phyloP scores from a whole-genome alignment of 2,888 invertebrate species.

The Epicampocera succincta region DNA sequence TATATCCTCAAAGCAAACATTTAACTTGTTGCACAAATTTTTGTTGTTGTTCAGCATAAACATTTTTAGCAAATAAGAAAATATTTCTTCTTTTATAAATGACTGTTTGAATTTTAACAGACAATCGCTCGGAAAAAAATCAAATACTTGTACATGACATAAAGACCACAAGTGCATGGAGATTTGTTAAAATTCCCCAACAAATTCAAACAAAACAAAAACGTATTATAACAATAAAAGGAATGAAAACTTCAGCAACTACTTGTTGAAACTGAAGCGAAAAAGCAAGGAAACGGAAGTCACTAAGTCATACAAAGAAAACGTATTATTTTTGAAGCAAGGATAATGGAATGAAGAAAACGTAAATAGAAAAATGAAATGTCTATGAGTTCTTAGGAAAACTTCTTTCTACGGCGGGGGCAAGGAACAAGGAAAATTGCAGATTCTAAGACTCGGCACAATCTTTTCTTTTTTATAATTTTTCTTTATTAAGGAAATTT shows the following conservation, averaged over 20 bases:
- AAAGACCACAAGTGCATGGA: conserved; percentile 66
- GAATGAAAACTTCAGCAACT: conserved; percentile 55
- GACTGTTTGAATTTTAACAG: conserved; percentile 57
- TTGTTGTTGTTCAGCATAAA: not conserved
- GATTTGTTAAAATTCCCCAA: conserved; percentile 59
- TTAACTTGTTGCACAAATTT: too few relatives aligned
- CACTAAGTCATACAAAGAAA: conserved; percentile 62
- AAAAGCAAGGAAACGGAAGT: conserved; percentile 60
- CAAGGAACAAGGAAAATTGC: conserved; percentile 20
- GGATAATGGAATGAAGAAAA: conserved; percentile 37
- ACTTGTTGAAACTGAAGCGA: conserved; percentile 65
- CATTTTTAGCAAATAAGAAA: not conserved
- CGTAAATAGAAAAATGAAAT: conserved; percentile 36
- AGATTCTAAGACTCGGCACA: conserved; percentile 22
- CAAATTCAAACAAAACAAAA: conserved; percentile 18
- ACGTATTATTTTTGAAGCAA: conserved; percentile 25
- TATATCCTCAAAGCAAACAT: too few relatives aligned
- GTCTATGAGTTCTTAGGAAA: conserved; percentile 47
- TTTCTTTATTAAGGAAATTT: conserved; percentile 55
- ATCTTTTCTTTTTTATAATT: conserved; percentile 8
- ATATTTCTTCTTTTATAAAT: conserved; percentile 26
- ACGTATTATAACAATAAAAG: conserved; percentile 12
- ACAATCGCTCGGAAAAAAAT: conserved; percentile 36
- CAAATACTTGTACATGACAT: conserved; percentile 67
- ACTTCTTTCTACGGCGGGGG: conserved; percentile 31